Evolutionary conservation across 2,113 vertebrate genomes (phyloP).

Genomic region (Myrmecophaga tridactyla): DNA sequence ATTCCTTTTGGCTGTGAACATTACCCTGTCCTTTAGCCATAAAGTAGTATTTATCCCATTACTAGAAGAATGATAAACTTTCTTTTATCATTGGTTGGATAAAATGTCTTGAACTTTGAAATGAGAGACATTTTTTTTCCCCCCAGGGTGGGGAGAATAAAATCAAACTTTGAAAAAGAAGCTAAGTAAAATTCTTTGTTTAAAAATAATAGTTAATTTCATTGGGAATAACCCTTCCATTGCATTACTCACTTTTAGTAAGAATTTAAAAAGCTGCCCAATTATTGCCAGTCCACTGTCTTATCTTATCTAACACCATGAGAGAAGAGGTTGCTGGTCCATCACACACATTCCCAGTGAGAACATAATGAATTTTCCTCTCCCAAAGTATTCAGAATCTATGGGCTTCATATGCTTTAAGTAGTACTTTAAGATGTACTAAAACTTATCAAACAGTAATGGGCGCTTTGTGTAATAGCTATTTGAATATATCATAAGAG

Average conservation of each 20-base stretch:
- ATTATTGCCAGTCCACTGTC: not conserved
- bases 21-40: not conserved
- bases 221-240: not conserved
- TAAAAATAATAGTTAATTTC: constrained; percentile 2
- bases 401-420: not conserved
- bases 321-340: not conserved
- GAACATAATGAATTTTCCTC: not conserved
- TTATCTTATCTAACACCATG: fast-evolving
- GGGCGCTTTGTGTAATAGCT: not conserved
- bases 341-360: not conserved
- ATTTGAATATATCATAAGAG: not conserved
- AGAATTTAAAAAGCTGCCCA: not conserved
- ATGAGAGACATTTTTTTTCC: not conserved
- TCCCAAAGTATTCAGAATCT: not conserved
- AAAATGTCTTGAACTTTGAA: not conserved
- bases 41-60: not conserved
- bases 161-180: constrained; percentile 35
- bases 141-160: not conserved
- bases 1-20: not conserved
- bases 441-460: not conserved
- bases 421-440: not conserved
- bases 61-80: not conserved
- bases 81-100: not conserved
- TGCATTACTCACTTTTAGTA: not conserved
- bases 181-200: not conserved